phyloP scores from a whole-genome alignment of 2,888 invertebrate species.

The Nemoura dubitans region DNA sequence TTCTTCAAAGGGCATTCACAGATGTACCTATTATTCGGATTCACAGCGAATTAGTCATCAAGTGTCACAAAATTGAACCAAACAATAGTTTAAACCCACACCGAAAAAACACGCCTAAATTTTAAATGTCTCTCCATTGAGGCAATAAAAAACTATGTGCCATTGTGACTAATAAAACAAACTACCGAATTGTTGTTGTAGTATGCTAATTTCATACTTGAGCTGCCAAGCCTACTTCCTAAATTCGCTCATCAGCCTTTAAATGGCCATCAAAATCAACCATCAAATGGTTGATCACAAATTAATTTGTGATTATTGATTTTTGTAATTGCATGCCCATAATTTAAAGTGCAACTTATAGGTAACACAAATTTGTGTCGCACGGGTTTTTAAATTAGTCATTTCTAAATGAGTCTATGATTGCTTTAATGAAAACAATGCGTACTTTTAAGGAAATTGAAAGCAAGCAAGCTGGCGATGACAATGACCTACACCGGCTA shows the following conservation, averaged over 20 bases:
- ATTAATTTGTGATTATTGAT: not conserved
- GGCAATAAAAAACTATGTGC: not conserved
- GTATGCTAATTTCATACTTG: constrained; percentile 1
- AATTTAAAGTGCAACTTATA: not conserved
- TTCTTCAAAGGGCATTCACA: not conserved
- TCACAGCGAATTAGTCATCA: not conserved
- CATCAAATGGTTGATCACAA: not conserved
- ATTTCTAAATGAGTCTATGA: not conserved
- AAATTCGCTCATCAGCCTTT: not conserved
- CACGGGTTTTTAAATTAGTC: not conserved
- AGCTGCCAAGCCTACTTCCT: not conserved
- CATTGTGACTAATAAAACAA: not conserved
- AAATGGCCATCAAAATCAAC: not conserved
- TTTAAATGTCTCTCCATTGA: not conserved
- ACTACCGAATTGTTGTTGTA: not conserved
- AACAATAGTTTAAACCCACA: not conserved
- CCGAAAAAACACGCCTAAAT: not conserved
- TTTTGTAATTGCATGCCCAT: not conserved
- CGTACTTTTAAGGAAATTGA: too few relatives aligned
- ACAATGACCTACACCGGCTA: not conserved
- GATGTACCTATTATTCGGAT: not conserved
- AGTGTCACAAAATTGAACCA: not conserved
- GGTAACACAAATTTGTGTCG: not conserved
- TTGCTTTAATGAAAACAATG: not conserved
- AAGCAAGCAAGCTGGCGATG: not conserved